These are phyloP conservation scores for Numida meleagris DNA, from an alignment of 2,113 vertebrate species.

Conservation along the genomic window DNA sequence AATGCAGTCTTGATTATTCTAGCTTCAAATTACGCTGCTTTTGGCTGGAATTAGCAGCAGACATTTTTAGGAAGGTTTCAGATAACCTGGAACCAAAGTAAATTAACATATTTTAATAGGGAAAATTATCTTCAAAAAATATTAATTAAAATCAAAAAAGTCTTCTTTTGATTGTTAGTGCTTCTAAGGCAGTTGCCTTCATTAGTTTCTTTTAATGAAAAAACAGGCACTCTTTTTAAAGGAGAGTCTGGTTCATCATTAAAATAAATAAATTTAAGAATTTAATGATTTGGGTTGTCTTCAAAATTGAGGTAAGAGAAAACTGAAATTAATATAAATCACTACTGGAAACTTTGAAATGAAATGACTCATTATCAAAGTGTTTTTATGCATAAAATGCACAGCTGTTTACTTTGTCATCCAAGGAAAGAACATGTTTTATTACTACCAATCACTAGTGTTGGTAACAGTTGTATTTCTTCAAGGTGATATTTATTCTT, in stretches of 20 bases:
- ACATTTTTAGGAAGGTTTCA: slow-evolving; percentile 47
- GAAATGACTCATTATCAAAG: neutral
- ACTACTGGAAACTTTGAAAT: neutral
- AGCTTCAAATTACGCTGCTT: slow-evolving; percentile 32
- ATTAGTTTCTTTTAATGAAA: slow-evolving; percentile 52
- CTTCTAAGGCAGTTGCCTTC: slow-evolving; percentile 41
- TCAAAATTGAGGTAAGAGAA: neutral
- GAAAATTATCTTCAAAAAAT: slow-evolving; percentile 44
- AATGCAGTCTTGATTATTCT: slow-evolving; percentile 27
- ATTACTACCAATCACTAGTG: fast-evolving
- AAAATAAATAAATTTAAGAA: slow-evolving; percentile 42
- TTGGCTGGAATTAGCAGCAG: slow-evolving; percentile 41
- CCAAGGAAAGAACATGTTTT: neutral
- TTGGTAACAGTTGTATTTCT: neutral
- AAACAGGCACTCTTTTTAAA: neutral
- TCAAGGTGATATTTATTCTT: neutral
- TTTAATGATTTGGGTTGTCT: neutral
- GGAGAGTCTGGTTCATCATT: slow-evolving; percentile 1
- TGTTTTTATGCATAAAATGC: neutral
- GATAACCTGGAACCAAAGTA: slow-evolving; percentile 54
- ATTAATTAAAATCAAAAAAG: slow-evolving; percentile 60
- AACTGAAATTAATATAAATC: neutral
- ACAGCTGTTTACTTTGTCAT: neutral
- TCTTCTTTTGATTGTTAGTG: slow-evolving; percentile 55
- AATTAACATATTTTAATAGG: slow-evolving; percentile 70